These are phyloP conservation scores for Eumaeus atala DNA, from an alignment of 1,140 invertebrate species.

Conservation along the genomic window DNA sequence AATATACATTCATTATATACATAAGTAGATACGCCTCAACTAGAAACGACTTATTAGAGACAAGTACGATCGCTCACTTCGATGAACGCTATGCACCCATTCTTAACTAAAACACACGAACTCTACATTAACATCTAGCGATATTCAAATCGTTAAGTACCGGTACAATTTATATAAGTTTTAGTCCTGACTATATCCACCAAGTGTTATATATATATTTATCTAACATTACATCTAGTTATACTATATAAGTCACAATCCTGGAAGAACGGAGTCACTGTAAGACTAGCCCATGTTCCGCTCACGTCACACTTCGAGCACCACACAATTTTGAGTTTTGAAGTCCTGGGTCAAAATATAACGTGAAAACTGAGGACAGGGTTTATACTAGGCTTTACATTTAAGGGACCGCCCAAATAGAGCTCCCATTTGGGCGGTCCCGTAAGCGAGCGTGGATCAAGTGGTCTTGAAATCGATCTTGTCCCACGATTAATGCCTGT, in stretches of 20 bases:
- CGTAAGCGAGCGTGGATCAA: constrained; percentile 45
- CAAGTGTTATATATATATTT: constrained; percentile 44
- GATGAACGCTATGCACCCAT: constrained; percentile 47
- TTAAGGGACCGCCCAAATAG: no score
- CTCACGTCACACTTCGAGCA: constrained; percentile 12
- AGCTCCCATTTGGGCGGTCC: constrained; percentile 23
- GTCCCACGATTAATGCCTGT: constrained; percentile 69
- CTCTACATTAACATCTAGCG: constrained; percentile 49
- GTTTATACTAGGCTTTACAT: constrained; percentile 39
- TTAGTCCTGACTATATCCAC: constrained; percentile 44
- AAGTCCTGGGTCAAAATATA: neutral
- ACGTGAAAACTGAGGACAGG: constrained; percentile 20
- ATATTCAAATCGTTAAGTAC: constrained; percentile 66
- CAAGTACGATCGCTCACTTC: constrained; percentile 46
- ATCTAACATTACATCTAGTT: constrained; percentile 37
- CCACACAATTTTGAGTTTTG: neutral
- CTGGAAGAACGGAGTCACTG: constrained; percentile 51
- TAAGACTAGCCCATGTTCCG: constrained; percentile 49
- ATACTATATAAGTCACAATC: constrained; percentile 43
- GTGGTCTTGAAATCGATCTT: constrained; percentile 66
- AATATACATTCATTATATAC: constrained; percentile 62
- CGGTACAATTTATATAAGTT: constrained; percentile 39
- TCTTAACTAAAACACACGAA: constrained; percentile 49
- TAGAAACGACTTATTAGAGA: constrained; percentile 61
- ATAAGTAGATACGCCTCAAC: constrained; percentile 68